Base-by-base conservation (phyloP, 1,140 invertebrate genomes). In the Leptonema lineaticorne region DNA sequence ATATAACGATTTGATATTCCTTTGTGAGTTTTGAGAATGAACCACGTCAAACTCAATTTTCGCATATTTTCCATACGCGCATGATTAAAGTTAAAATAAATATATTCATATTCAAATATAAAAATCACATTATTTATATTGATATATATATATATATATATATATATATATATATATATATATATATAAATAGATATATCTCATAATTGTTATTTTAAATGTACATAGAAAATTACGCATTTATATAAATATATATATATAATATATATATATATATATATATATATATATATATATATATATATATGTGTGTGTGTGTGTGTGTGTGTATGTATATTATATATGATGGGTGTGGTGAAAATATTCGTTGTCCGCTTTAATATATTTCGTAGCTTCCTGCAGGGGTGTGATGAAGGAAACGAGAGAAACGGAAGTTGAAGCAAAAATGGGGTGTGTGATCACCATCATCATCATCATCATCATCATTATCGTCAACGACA, bases 401-500 rank as follows among this genome's bases (percentile, higher is more conserved):
- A 29, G 24, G 37, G 60, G 46, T 48, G 46, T 24, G 60, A 48
- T 18, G 16, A 14, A 30, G 45, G 29, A 37, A 28, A 50, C 26
- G 45, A 50, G 62, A 50, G 45, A 11, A 24, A 24, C 37, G 62
- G 62, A 50, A 64, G 45, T 30, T 30, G 45, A 22, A 26, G 57
- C 28, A 28, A 30, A 41, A 59, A 41, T 29, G 62, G 46, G 62
- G 41, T 64, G 62, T 48, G 45, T 50, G 62, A 64, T 64, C 26
- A 46, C 20, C 45, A 46, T 64, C 62, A 64, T 64, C 62, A 64
- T 64, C 62, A 64, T 29, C 60, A 63, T 48, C 50, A 53, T 53
- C 50, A 53, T 53, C 50, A 53, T 5, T 24, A 26, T 20, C 18
- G 50, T 26, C 11, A 24, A 53, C 4, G 50, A 11, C 24, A 9